Base-by-base conservation (phyloP, 2,113 vertebrate genomes). In the Pygoscelis adeliae region DNA sequence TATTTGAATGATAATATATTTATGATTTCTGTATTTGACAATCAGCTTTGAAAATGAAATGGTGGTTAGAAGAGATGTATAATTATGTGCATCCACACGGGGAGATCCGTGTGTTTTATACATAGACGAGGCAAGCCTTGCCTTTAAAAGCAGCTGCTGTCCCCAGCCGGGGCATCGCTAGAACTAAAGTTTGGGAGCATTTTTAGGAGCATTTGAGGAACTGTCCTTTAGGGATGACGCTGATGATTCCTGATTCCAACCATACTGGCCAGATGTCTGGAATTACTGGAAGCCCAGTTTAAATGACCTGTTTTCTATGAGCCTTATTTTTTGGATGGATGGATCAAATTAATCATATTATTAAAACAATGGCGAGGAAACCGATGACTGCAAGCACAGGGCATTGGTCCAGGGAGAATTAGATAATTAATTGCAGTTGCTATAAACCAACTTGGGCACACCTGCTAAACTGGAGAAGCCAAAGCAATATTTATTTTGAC, bases 401-500 rank as follows among this genome's bases (percentile, higher is more conserved):
- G 73, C 88, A 83, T 56, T 72, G 49, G 73, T 87, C 89, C 78
- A 76, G 44, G 62, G 74, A 94, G 78, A 95, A 53, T 61, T 40
- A 83, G 78, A 79, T 79, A 91, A 96, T 85, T 85, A 91, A 97
- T 61, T 72, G 66, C 82, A 62, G 62, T 90, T 90, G 87, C 49
- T 83, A 22, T 65, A 83, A 94, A n/a, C 70, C 0, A 0, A 58
- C 34, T 91, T 53, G 46, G n/a, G 58, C 84, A 79, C 87, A 97
- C 93, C 87, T 95, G 97, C 90, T 95, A 76, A 85, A 77, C 23
- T 27, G 4, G 1, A 73, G 44, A 94, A 94, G 82, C 62, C 70
- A 93, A 94, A 79, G 73, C 44, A 93, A 13, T 91, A 72, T 94
- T 97, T 97, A 91, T 89, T 93, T 90, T 95, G 84, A 87, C 81